Percentiles rank a stretch among this genome's conserved stretches.
phyloP scores from a whole-genome alignment of 2,797 vertebrate genomes.

The Helostoma temminkii region DNA sequence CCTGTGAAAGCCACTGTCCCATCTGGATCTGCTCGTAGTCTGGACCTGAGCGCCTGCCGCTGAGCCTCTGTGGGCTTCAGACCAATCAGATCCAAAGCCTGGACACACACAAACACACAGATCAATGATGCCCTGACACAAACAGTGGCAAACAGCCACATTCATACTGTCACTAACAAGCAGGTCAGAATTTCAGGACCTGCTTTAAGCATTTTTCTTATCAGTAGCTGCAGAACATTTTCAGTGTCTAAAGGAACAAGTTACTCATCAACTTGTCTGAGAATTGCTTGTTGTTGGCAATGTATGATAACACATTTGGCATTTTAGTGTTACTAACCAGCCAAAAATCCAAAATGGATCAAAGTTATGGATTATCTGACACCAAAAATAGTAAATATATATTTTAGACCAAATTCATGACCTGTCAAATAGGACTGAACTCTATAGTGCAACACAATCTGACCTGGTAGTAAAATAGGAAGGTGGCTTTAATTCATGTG shows the following conservation, averaged over 20 bases:
- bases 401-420: too few species aligned
- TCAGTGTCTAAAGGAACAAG: too few species aligned
- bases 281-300: too few species aligned
- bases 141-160: neutral
- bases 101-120: slow-evolving; percentile 27
- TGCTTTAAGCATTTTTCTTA: neutral
- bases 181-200: neutral
- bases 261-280: too few species aligned
- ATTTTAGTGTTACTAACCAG: too few species aligned
- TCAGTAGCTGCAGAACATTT: neutral
- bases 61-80: slow-evolving; percentile 87
- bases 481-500: neutral
- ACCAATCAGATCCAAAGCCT: slow-evolving; percentile 72
- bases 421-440: too few species aligned
- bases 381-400: too few species aligned
- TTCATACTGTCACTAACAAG: neutral
- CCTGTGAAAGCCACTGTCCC: slow-evolving; percentile 90
- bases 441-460: neutral
- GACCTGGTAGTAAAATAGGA: neutral
- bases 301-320: too few species aligned
- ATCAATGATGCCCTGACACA: slow-evolving; percentile 42
- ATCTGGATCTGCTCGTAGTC: slow-evolving; percentile 83
- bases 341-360: too few species aligned
- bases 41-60: slow-evolving; percentile 85
- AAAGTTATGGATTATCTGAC: too few species aligned